These are phyloP conservation scores for Alfaro cultratus DNA, from an alignment of 2,797 vertebrate genomes.

Conservation along the genomic window DNA sequence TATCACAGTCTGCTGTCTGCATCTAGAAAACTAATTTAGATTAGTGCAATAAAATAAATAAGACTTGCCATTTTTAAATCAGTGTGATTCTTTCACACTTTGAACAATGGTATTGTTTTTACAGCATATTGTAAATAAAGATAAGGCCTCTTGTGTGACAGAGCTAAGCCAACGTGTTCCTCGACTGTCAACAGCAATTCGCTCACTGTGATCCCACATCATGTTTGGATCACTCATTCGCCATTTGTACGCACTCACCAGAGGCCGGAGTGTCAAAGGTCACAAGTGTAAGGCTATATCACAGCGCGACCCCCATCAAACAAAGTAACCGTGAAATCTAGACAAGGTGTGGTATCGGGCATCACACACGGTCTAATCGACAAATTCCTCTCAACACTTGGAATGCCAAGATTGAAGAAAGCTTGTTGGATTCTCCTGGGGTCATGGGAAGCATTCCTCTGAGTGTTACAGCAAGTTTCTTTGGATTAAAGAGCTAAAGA, in stretches of 20 bases:
- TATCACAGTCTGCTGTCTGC: slow-evolving; percentile 42
- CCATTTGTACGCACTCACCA: slow-evolving; percentile 41
- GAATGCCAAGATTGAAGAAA: slow-evolving; percentile 39
- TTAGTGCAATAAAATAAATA: slow-evolving; percentile 1
- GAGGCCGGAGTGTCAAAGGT: slow-evolving; percentile 57
- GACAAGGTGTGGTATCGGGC: slow-evolving; percentile 63
- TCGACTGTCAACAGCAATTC: slow-evolving; percentile 26
- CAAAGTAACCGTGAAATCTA: slow-evolving; percentile 66
- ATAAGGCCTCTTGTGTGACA: slow-evolving; percentile 25
- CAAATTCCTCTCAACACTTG: slow-evolving; percentile 25
- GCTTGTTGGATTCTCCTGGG: slow-evolving; percentile 12
- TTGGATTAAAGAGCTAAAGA: neutral
- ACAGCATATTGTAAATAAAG: slow-evolving; percentile 28
- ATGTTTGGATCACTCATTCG: slow-evolving; percentile 57
- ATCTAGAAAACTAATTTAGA: slow-evolving; percentile 19
- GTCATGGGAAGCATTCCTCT: slow-evolving; percentile 20
- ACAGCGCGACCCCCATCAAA: slow-evolving; percentile 53
- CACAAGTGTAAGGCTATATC: slow-evolving; percentile 58
- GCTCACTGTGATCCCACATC: slow-evolving; percentile 53
- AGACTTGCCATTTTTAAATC: slow-evolving; percentile 12
- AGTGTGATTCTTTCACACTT: slow-evolving; percentile 25
- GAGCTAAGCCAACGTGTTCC: slow-evolving; percentile 29
- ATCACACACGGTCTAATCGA: slow-evolving; percentile 38
- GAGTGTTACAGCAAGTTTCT: neutral
- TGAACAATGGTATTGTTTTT: neutral